These are phyloP conservation scores for Capromys pilorides DNA, from an alignment of 2,797 vertebrate genomes.

Conservation along the genomic window DNA sequence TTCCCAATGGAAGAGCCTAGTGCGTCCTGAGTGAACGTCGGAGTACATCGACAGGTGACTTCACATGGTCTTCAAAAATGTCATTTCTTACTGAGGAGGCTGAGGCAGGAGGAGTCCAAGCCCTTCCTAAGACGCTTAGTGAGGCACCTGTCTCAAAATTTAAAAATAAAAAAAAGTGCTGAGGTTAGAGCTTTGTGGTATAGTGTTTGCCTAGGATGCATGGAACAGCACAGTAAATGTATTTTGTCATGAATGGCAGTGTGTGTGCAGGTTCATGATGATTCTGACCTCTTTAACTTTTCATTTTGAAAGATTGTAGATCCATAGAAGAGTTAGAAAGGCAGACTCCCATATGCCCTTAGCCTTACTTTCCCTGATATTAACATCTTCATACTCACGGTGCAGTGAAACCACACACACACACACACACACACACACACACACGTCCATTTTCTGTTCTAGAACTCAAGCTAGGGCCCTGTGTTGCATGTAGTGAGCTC, in stretches of 20 bases:
- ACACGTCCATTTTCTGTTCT: neutral
- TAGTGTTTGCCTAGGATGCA: neutral
- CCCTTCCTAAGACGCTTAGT: neutral
- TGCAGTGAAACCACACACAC: too few species aligned
- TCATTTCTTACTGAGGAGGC: neutral
- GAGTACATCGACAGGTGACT: neutral
- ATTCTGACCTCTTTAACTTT: conserved; percentile 5
- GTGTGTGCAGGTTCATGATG: neutral
- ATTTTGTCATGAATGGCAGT: neutral
- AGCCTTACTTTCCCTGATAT: neutral
- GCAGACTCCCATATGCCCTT: neutral
- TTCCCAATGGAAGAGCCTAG: too few species aligned
- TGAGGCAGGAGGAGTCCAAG: neutral
- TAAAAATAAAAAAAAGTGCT: neutral
- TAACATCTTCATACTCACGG: neutral
- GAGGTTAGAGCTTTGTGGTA: neutral
- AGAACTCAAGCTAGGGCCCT: neutral
- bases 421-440: too few species aligned
- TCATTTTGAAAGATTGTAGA: neutral
- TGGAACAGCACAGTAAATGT: neutral
- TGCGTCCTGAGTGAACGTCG: neutral
- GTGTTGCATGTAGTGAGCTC: neutral
- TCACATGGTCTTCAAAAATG: neutral
- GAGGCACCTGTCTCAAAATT: neutral
- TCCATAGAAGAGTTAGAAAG: neutral